These are phyloP conservation scores for Ridgeia piscesae DNA, from an alignment of 1,140 invertebrate species.

Conservation along the genomic window DNA sequence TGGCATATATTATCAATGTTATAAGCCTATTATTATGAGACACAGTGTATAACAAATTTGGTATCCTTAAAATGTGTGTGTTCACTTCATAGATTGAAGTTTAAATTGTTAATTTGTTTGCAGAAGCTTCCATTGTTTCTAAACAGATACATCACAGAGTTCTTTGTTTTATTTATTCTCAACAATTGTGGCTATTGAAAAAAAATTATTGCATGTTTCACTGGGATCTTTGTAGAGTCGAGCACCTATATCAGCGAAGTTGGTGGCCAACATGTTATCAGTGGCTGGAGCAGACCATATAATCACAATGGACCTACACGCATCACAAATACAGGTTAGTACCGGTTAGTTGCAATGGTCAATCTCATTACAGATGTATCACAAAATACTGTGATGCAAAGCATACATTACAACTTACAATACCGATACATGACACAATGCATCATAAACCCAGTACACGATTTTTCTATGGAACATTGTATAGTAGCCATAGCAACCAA, in stretches of 20 bases:
- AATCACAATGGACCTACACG: constrained; percentile 99
- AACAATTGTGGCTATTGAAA: too few species aligned
- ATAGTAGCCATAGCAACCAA: too few species aligned
- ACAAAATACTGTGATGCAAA: too few species aligned
- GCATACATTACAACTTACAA: too few species aligned
- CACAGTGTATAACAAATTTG: background rate
- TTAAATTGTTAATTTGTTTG: background rate
- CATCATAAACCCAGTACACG: too few species aligned
- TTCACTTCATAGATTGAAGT: background rate
- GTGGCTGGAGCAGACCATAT: constrained; percentile 98
- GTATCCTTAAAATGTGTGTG: background rate
- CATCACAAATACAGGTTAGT: constrained; percentile 87
- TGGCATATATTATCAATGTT: background rate
- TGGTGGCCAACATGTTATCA: constrained; percentile 97
- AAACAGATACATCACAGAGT: too few species aligned
- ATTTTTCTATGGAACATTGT: too few species aligned
- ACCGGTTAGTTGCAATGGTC: background rate
- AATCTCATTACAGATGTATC: background rate
- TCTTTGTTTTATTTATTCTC: too few species aligned
- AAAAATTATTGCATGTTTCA: too few species aligned
- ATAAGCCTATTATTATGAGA: background rate
- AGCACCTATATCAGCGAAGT: constrained; percentile 96
- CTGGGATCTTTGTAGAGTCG: constrained; percentile 71
- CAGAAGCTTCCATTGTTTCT: background rate
- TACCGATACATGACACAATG: too few species aligned